phyloP scores from a whole-genome alignment of 2,888 invertebrate species.

The Heliconius aoede region DNA sequence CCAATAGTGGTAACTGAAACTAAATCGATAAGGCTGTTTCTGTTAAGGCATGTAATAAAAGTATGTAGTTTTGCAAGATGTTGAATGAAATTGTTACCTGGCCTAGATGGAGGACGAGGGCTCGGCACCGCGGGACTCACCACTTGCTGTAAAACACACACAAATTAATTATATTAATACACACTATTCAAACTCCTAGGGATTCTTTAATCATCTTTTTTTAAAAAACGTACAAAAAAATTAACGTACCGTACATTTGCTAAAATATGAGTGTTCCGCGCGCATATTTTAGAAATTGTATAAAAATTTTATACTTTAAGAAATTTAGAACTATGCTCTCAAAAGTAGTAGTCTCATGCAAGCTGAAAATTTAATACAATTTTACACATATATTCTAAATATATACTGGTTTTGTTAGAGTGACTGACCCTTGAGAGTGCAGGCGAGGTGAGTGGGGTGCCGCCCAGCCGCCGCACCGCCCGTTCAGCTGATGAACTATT shows the following conservation, averaged over 20 bases:
- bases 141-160: slow-evolving; percentile 66
- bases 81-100: slow-evolving; percentile 58
- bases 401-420: not conserved
- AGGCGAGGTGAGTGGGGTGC: slow-evolving; percentile 78
- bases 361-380: not conserved
- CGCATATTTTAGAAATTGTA: too few species aligned
- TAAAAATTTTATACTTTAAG: too few species aligned
- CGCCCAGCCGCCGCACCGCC: slow-evolving; percentile 68
- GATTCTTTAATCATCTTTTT: not conserved
- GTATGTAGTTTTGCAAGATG: not conserved
- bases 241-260: too few species aligned
- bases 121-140: slow-evolving; percentile 76
- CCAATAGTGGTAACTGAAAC: too few species aligned
- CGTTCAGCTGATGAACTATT: slow-evolving; percentile 78
- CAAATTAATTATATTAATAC: not conserved
- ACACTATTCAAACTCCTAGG: not conserved
- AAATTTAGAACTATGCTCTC: not conserved
- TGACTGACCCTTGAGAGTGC: slow-evolving; percentile 70
- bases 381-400: not conserved
- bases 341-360: not conserved
- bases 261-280: too few species aligned
- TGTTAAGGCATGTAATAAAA: too few species aligned
- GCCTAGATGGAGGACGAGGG: slow-evolving; percentile 70
- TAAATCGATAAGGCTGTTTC: too few species aligned
- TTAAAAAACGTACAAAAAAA: too few species aligned